phyloP scores from a whole-genome alignment of 2,797 vertebrate species.

The Sciurus carolinensis region DNA sequence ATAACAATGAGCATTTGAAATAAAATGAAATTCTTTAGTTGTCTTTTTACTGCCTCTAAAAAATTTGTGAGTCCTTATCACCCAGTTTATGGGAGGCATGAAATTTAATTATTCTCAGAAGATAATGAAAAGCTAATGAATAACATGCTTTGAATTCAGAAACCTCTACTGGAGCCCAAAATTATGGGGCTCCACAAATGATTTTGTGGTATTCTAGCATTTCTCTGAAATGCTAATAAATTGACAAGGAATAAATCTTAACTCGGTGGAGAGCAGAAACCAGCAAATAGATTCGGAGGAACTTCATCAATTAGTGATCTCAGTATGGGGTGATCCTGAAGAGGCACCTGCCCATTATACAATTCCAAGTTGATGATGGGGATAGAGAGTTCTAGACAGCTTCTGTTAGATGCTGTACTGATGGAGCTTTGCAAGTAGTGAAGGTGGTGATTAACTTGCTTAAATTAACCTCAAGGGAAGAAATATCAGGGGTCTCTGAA shows the following conservation, averaged over 20 bases:
- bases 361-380: background rate
- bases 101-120: constrained; percentile 36
- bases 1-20: constrained; percentile 44
- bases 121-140: background rate
- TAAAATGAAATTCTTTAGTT: constrained; percentile 56
- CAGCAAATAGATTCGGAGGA: constrained; percentile 30
- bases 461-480: constrained; percentile 54
- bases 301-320: background rate
- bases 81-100: background rate
- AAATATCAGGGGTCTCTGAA: background rate
- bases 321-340: background rate
- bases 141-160: background rate
- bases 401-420: background rate
- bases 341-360: background rate
- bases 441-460: background rate
- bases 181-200: background rate
- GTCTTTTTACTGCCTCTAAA: constrained; percentile 45
- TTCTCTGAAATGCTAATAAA: constrained; percentile 39
- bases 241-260: background rate
- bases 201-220: background rate
- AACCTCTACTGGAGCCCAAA: constrained; percentile 1
- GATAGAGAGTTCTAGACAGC: background rate
- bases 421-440: background rate
- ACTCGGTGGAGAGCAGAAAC: background rate
- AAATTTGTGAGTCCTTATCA: background rate